These are phyloP conservation scores for Mesoligia furuncula DNA, from an alignment of 2,888 invertebrate genomes.

Conservation along the genomic window DNA sequence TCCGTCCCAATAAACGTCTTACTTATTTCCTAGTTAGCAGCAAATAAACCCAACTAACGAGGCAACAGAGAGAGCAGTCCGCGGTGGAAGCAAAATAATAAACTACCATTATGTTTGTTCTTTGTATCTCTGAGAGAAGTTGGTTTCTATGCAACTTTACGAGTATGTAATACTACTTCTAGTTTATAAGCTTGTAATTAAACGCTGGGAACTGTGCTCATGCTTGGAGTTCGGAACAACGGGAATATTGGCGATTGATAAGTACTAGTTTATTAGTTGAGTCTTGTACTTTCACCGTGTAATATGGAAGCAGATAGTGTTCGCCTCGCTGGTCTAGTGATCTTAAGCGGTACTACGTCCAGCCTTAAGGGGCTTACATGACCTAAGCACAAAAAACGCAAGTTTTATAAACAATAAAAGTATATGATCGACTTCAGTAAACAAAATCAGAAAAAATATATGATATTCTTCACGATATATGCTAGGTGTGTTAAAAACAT, in stretches of 20 bases:
- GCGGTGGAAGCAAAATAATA: conserved; percentile 18
- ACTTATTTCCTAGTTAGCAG: conserved; percentile 11
- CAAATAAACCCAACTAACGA: conserved; percentile 11
- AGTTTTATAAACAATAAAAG: too few relatives aligned
- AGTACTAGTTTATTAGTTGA: conserved; percentile 2
- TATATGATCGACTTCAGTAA: too few relatives aligned
- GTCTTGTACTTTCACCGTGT: background rate
- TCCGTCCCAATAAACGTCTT: background rate
- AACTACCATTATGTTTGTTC: conserved; percentile 27
- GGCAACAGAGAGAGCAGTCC: background rate
- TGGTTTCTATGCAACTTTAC: conserved; percentile 40
- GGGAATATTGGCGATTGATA: conserved; percentile 18
- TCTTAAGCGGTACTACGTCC: background rate
- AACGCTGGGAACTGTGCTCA: conserved; percentile 22
- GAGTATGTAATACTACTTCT: conserved; percentile 4
- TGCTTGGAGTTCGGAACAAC: conserved; percentile 9
- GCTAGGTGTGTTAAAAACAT: too few relatives aligned
- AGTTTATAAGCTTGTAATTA: conserved; percentile 48
- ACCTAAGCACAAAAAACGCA: too few relatives aligned
- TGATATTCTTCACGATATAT: too few relatives aligned
- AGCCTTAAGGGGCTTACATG: too few relatives aligned
- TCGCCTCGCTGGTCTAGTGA: background rate
- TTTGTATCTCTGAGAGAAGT: conserved; percentile 30
- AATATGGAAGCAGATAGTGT: background rate
- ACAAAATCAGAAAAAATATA: too few relatives aligned